Evolutionary conservation across 2,888 invertebrate genomes (phyloP), one percentile per base, ranked within the genome.

Genomic region (Diadegma fenestrale): DNA sequence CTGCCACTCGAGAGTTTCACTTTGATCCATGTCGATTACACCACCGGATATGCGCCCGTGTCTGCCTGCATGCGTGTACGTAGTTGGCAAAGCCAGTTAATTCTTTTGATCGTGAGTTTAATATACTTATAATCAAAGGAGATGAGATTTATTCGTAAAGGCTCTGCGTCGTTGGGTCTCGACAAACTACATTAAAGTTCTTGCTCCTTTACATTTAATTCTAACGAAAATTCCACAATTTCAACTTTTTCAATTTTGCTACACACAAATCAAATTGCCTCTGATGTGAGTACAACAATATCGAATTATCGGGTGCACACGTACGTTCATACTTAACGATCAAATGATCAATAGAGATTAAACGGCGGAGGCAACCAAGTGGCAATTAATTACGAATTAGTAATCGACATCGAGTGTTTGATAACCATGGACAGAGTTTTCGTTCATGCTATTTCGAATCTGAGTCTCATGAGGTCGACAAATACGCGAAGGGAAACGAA

Each of bases 311-410:
- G 54, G 14, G 63, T 69, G n/a, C 17, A 75, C 26, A 4, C 45
- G 22, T 41, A 19, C 10, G n/a, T 43, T 45, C 14, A 43, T 43
- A 26, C 8, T 68, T 83, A 85, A 82, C 77, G 82, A 84, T 82
- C 64, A 71, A 86, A 85, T 84, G 81, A 82, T 66, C 72, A 71
- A 37, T 26, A n/a, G 43, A n/a, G 58, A 33, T 69, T 64, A 68
- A 82, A 64, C 72, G 63, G 68, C 43, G 41, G 71, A 33, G 45
- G 54, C 68, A 75, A 64, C 26, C 48, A 37, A 84, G 66, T 73
- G 78, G 84, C 80, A 45, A 68, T 68, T 48, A 63, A 63, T 87
- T 81, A 54, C 79, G 73, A 87, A 88, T 87, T 83, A 77, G 84
- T 81, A 81, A 84, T 82, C 80, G 83, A 73, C 79, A 72, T 81